Evolutionary conservation across 2,113 vertebrate species (phyloP), one percentile per base, ranked within the genome.

Genomic region (Litocranius walleri): DNA sequence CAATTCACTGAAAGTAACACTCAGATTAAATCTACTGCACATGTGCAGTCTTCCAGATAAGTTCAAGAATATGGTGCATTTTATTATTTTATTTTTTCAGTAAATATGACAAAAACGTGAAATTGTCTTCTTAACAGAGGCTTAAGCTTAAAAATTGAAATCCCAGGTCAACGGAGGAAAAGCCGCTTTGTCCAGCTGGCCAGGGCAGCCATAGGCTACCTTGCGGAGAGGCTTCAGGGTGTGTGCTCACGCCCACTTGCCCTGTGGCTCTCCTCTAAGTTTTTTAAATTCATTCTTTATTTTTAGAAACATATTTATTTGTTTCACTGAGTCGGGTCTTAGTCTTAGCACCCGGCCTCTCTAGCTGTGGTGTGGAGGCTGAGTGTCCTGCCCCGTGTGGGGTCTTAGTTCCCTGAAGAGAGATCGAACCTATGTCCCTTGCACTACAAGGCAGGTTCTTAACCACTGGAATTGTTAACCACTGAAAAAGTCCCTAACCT

Each of bases 31-130:
- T 96, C 90, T 90, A 59, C 17, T 48, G 33, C 67, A 88, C 29
- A 45, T 95, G 95, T 96, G 84, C 61, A 77, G 74, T 78, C 91
- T 74, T 87, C 80, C 59, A 97, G 96, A 97, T 95, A 95, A 94
- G 78, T 71, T 43, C 40, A n/a, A 95, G 71, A 90, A 88, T 52
- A 62, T 12, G 3, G 33, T 85, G 14, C 27, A 77, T 84, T 88
- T 78, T 21, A 95, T 59, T 78, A 86, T 64, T 88, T 96, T 91
- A 82, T 56, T 87, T 97, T 85, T 90, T 27, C 62, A 93, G 88
- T 67, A 85, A 94, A 90, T 30, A 59, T 43, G 33, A 27, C 19
- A 40, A 74, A 94, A 93, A 59, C 19, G 36, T 30, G 45, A 87
- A 95, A 36, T 33, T 59, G 56, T 80, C 94, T 81, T 82, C 94